Evolutionary conservation across 2,797 vertebrate genomes (phyloP), one percentile per base, ranked within the genome.

Genomic region (Salarias fasciatus): DNA sequence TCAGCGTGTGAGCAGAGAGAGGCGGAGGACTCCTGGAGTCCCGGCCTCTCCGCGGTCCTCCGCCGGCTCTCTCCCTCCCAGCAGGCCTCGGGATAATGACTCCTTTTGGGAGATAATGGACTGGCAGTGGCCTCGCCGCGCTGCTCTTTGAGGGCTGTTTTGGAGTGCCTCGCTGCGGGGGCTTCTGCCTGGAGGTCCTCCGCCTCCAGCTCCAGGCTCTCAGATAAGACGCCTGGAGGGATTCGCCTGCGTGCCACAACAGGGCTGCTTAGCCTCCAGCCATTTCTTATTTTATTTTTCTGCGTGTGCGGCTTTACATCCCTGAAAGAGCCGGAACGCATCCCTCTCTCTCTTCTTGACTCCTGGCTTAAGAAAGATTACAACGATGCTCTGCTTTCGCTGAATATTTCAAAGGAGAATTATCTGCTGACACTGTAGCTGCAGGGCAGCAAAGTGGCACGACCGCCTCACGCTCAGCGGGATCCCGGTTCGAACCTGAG

Each of bases 31-130:
- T 65, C 43, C 33, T 11, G 0, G 36, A 53, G 36, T 53, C 41
- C 30, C 36, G 37, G 8, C 52, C 51, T 57, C 48, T 49, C 54
- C 51, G 41, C 31, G 61, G 45, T 66, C 63, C 24, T 64, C 59
- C 48, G 45, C 36, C 47, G 59, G 72, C 55, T 66, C 60, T 63
- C 44, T 35, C 14, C 0, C 2, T 67, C 82, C 61, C 77, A 63
- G 80, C 54, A 30, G 59, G 80, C 62, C 24, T 63, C 71, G 33
- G 57, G 43, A 54, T 86, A 86, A 84, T 81, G 86, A 80, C 56
- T 71, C 56, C 61, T 71, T 75, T 70, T 73, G 79, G 77, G 72
- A 72, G 60, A 79, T 80, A 76, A 82, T 74, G 63, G 74, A 60
- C 48, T 63, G 48, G 37, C 56, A 40, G 50, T 43, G 70, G 77